A percentile compares a stretch with the other conserved stretches of the same genome.
Evolutionary conservation across 1,140 invertebrate species (phyloP).

Genomic region (Aplysia californica): DNA sequence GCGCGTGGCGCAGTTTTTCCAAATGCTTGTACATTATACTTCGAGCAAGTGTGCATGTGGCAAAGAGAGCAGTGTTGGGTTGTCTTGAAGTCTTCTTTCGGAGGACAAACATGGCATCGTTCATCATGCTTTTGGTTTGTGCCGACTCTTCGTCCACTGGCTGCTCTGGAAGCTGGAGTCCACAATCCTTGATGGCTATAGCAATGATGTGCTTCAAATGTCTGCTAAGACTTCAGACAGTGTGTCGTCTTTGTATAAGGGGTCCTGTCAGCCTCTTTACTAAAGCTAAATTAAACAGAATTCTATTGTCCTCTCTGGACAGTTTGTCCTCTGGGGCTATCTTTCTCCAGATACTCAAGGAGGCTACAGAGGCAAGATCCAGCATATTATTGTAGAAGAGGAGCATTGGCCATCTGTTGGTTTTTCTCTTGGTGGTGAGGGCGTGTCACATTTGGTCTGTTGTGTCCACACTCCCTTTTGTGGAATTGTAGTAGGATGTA

Average conservation of each 20-base stretch:
- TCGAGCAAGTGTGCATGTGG: no score
- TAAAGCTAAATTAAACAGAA: not conserved
- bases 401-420: not conserved
- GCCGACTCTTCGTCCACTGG: not conserved
- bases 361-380: not conserved
- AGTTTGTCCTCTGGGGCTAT: not conserved
- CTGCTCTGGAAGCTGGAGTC: not conserved
- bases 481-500: constrained; percentile 63
- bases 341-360: not conserved
- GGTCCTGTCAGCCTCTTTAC: not conserved
- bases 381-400: not conserved
- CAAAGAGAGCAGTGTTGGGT: no score
- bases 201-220: not conserved
- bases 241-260: not conserved
- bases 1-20: not conserved
- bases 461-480: constrained; percentile 68
- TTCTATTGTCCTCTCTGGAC: not conserved
- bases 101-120: not conserved
- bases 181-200: not conserved
- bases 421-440: not conserved
- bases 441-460: constrained; percentile 36
- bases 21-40: no score
- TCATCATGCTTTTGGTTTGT: no score
- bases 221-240: not conserved
- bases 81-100: not conserved